A percentile compares a stretch with the other conserved stretches of the same genome.
Conservation (phyloP, 2,113 vertebrate genomes). For the Prunella fulvescens region DNA sequence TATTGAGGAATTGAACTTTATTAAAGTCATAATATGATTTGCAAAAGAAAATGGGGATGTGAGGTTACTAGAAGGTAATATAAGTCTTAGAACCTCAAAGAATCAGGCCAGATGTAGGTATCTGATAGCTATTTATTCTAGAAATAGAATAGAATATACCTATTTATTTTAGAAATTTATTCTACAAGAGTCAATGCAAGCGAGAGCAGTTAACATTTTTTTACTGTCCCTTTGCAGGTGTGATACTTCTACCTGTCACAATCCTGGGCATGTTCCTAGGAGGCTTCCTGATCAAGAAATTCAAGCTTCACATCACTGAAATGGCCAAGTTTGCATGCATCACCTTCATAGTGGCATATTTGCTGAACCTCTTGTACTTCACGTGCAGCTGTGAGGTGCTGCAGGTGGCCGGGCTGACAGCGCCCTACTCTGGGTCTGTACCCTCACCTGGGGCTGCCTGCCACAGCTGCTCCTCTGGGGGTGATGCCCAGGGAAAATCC, state of each 20-base stretch:
- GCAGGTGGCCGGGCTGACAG: conserved; percentile 80
- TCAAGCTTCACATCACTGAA: conserved; percentile 76
- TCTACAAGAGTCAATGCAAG: background rate
- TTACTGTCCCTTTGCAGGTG: conserved; percentile 62
- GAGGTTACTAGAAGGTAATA: background rate
- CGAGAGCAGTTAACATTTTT: background rate
- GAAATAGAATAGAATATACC: background rate
- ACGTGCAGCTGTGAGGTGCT: conserved; percentile 77
- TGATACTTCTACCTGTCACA: conserved; percentile 76
- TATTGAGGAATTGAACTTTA: background rate
- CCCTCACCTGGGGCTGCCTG: background rate
- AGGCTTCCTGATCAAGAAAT: conserved; percentile 84
- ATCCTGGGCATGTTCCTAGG: conserved; percentile 84
- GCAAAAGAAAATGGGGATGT: background rate
- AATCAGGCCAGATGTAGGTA: background rate
- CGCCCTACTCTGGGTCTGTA: conserved; percentile 80
- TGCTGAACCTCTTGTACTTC: conserved; percentile 77
- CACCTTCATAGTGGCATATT: conserved; percentile 68
- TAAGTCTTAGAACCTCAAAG: background rate
- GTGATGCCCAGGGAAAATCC: too few species aligned
- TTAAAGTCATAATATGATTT: background rate
- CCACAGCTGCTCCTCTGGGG: too few species aligned
- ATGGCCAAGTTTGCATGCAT: conserved; percentile 79
- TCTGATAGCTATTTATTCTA: background rate
- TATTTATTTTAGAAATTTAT: background rate